Evolutionary conservation across 2,888 invertebrate genomes (phyloP).

Genomic region (Phortica magna): DNA sequence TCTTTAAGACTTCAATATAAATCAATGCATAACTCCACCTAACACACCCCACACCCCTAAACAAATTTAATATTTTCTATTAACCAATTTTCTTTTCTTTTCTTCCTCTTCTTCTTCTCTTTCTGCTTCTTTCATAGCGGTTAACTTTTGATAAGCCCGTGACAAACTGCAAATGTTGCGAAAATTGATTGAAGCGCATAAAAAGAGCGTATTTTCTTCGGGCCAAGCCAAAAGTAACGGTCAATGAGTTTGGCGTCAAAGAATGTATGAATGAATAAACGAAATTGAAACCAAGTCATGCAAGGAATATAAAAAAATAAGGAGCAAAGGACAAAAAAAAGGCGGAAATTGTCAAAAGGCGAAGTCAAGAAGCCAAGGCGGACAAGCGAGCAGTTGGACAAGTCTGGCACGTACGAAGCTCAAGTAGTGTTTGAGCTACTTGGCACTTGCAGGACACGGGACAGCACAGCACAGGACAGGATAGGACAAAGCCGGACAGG

Average conservation of each 20-base stretch:
- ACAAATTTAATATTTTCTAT: neutral
- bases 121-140: neutral
- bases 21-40: too few species aligned
- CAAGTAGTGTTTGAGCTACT: conserved; percentile 32
- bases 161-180: conserved; percentile 54
- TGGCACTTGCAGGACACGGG: conserved; percentile 10
- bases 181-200: conserved; percentile 49
- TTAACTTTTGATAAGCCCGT: neutral
- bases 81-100: conserved; percentile 7
- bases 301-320: conserved; percentile 36
- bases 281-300: conserved; percentile 43
- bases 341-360: neutral
- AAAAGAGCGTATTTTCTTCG: conserved; percentile 33
- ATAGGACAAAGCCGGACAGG: neutral
- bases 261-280: neutral
- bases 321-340: conserved; percentile 5
- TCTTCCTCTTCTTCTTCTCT: neutral
- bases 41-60: too few species aligned
- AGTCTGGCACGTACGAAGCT: neutral
- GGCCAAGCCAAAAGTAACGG: neutral
- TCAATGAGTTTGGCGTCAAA: neutral
- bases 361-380: neutral
- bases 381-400: neutral
- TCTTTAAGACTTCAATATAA: too few species aligned
- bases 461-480: conserved; percentile 16